Evolutionary conservation across 2,797 vertebrate species (phyloP), one percentile per base, ranked within the genome.

Genomic region (Phrynocephalus forsythii): DNA sequence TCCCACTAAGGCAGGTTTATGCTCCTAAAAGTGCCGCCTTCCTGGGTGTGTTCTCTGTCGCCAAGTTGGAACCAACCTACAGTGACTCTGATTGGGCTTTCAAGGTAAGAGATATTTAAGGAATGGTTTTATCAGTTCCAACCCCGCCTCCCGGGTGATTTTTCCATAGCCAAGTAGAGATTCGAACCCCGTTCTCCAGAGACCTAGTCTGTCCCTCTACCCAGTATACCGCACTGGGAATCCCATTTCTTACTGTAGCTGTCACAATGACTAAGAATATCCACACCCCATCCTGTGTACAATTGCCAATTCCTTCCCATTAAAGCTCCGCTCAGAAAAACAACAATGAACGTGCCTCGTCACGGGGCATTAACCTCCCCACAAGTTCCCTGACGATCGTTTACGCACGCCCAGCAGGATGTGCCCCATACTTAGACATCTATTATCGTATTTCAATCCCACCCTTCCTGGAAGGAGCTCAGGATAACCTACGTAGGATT

Each of bases 381-480:
- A 50, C 18, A 69, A 81, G 33, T 73, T 81, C 11, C 20, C 26
- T 20, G 77, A 85, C 24, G 33, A n/a, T 26, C 50, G 71, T 44
- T 56, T 52, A 22, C 16, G 60, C 38, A 33, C 76, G 76, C 15
- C 18, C 38, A 82, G 72, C 72, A 83, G 80, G 72, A 77, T 77
- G 28, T 87, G 63, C 15, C 15, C 16, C 22, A 52, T 82, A 26
- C 20, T 77, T 10, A 22, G 48, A 77, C 66, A 77, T 83, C 86
- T 28, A 33, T 75, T 75, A 75, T 82, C 22, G 38, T n/a, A 77
- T 9, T 84, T 30, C 44, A 50, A 63, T 72, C 82, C 50, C 82
- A 78, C 75, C 75, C 82, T 83, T 83, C 82, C 82, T 71, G 48
- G 60, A 72, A 73, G 67, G 30, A 81, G n/a, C 30, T 11, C 81